phyloP scores from a whole-genome alignment of 2,888 invertebrate genomes.

The Monochamus alternatus region DNA sequence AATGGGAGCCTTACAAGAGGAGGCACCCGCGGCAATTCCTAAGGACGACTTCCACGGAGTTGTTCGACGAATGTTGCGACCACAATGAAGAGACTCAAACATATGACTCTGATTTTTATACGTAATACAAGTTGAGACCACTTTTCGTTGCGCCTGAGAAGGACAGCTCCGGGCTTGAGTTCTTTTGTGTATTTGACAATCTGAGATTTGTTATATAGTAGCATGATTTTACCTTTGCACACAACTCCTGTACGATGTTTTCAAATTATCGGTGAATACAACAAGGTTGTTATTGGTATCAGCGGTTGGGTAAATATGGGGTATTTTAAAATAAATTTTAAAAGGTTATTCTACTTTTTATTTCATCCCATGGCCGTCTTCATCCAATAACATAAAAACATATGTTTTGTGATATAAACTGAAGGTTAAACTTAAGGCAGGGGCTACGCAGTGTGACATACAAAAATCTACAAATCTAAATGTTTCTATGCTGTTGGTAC shows the following conservation, averaged over 20 bases:
- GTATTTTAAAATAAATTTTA: constrained; percentile 2
- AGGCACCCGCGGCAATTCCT: constrained; percentile 73
- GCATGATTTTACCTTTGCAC: constrained; percentile 34
- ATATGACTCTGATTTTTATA: constrained; percentile 64
- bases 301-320: not conserved
- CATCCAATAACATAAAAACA: no score
- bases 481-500: no score
- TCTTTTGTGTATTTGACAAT: constrained; percentile 35
- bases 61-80: constrained; percentile 34
- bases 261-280: constrained; percentile 1
- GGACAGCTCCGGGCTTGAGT: not conserved
- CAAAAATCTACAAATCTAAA: no score
- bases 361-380: not conserved
- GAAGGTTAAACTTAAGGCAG: no score
- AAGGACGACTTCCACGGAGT: constrained; percentile 55
- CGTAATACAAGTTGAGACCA: constrained; percentile 58
- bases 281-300: constrained; percentile 1
- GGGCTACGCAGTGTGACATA: no score
- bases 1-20: constrained; percentile 76
- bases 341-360: not conserved
- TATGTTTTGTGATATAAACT: no score
- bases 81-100: constrained; percentile 68
- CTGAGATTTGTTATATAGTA: constrained; percentile 36
- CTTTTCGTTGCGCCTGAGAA: constrained; percentile 12
- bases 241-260: constrained; percentile 36